Base-by-base conservation (phyloP, 1,140 invertebrate species). In the Neuroterus valhalla region DNA sequence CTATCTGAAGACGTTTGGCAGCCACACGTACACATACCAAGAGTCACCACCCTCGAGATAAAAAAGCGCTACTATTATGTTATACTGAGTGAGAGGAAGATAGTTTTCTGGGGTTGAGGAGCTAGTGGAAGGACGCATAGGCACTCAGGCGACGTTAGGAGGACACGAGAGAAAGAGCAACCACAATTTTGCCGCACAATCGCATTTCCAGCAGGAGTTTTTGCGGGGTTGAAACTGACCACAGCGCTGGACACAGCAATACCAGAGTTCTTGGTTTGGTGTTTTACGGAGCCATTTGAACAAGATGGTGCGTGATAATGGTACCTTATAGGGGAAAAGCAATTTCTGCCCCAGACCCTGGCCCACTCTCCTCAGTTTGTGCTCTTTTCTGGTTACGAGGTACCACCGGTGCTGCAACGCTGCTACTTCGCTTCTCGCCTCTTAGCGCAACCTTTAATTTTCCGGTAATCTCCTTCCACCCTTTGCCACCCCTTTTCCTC, bases 271-370 rank as follows among this genome's bases (percentile, higher is more conserved):
- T 42, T 70, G 75, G 71, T 66, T 86, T 82, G 83, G 81, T 84
- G 80, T 87, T 89, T 88, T 87, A 86, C 85, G 81, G 81, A 84
- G 85, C 86, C 83, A 89, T 89, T 89, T 78, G 82, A 84, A 81
- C 88, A 89, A 88, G 87, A 88, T 89, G 88, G 87, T 85, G 86
- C 87, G 85, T 87, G 86, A 89, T 89, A 89, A 89, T 89, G 84
- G 85, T 77, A 84, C 81, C 85, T 88, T 87, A 89, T 86, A 85
- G 80, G 82, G 83, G 84, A 87, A 87, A 88, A 88, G 86, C 87
- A 89, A 89, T 89, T 89, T 89, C 87, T 84, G 80, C 76, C 79
- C 79, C 78, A 77, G 72, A 77, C 69, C 76, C 70, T 38, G 26
- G 71, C 52, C 38, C 67, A 23, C n/a, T 48, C 52, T 21, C 50